Base-by-base conservation (phyloP, 2,888 invertebrate species). In the Brachypalpus laphriformis region DNA sequence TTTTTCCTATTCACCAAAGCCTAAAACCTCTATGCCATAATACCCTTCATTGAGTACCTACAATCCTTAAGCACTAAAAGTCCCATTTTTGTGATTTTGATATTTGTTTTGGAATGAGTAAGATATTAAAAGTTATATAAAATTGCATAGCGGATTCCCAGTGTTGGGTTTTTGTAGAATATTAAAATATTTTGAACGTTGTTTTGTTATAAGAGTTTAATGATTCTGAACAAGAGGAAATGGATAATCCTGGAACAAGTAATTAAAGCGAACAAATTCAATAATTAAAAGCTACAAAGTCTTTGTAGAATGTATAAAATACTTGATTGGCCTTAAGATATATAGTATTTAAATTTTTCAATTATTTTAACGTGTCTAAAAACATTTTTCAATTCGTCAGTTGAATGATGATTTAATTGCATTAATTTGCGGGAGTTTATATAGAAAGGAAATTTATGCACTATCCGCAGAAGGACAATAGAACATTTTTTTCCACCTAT, bases 71-170 rank as follows among this genome's bases (percentile, higher is more conserved):
- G 76, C 76, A 77, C 76, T 70, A 20, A 51, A 9, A 47, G 61
- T 25, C 59, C 37, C 11, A 54, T 49, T 34, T 42, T 40, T 34
- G 1, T 28, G 5, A 28, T 47, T 74, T 28, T 28, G 1, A 57
- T 57, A 51, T 65, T 68, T 82, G n/a, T 80, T 83, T 83, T 83
- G 78, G 83, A 83, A 83, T 83, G 83, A 83, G 83, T 78, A 83
- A 68, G 63, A 78, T 59, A 74, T 83, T 80, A 45, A 76, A 65
- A 63, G 76, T 82, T 82, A 16, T 63, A 82, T 82, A 45, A 74
- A 78, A 49, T 74, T 83, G 83, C 83, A 83, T 74, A 83, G 31
- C 65, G 61, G 70, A 66, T 77, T 77, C 71, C 82, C 82, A 49
- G 28, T 83, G 49, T 83, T 80, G 68, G 80, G 68, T 70, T 78